phyloP scores from a whole-genome alignment of 2,888 invertebrate species.

The Ecdyonurus torrentis region DNA sequence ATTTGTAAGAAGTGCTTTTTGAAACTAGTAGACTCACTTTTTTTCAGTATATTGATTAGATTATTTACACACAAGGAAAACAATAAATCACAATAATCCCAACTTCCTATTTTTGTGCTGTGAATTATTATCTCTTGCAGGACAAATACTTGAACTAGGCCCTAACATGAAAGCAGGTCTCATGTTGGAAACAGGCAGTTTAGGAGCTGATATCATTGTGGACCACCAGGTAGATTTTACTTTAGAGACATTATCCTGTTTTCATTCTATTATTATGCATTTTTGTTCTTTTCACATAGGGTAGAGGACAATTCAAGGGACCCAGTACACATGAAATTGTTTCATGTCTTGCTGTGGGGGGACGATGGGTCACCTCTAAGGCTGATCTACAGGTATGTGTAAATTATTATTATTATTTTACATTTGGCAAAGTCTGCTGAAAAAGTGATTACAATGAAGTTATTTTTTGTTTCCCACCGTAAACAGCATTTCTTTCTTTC shows the following conservation, averaged over 20 bases:
- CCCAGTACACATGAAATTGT: slow-evolving; percentile 28
- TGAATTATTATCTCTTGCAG: too few relatives aligned
- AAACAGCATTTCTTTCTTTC: too few relatives aligned
- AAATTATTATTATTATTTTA: neutral
- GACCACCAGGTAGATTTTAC: slow-evolving; percentile 16
- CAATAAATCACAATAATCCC: too few relatives aligned
- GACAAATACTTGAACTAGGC: slow-evolving; percentile 23
- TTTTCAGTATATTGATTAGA: too few relatives aligned
- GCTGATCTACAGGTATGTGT: slow-evolving; percentile 25
- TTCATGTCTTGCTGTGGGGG: slow-evolving; percentile 27
- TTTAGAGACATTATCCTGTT: neutral
- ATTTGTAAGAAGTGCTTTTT: too few relatives aligned
- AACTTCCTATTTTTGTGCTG: too few relatives aligned
- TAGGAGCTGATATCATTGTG: slow-evolving; percentile 29
- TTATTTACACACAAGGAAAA: too few relatives aligned
- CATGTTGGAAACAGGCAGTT: slow-evolving; percentile 28
- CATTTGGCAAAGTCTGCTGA: too few relatives aligned
- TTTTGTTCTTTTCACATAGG: slow-evolving; percentile 5
- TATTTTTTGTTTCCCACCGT: too few relatives aligned
- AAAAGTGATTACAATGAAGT: too few relatives aligned
- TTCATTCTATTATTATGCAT: neutral
- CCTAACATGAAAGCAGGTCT: slow-evolving; percentile 19
- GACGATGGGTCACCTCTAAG: slow-evolving; percentile 29
- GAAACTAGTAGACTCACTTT: too few relatives aligned
- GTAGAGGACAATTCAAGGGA: slow-evolving; percentile 10